Conservation (phyloP, 2,113 vertebrate genomes). For the Chionodraco myersi region DNA sequence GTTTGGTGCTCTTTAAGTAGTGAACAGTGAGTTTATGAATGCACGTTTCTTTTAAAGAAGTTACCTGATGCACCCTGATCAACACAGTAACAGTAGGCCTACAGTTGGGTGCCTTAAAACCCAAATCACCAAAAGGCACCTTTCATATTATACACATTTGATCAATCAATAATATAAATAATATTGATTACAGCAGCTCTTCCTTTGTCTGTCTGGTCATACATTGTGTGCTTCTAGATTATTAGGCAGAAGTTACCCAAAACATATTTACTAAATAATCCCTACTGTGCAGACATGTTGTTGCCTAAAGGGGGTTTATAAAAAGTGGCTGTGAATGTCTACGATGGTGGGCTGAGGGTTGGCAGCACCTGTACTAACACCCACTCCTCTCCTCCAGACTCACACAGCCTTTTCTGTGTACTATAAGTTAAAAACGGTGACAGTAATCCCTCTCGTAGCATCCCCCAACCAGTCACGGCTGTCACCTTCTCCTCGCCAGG, state of each 20-base stretch:
- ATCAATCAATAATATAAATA: not conserved
- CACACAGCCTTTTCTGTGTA: constrained; percentile 22
- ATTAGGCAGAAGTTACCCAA: not conserved
- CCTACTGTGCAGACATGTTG: constrained; percentile 1
- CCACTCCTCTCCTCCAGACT: constrained; percentile 44
- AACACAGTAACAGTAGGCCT: no score
- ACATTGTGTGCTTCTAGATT: not conserved
- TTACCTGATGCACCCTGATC: no score
- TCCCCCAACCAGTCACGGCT: constrained; percentile 67
- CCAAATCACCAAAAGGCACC: no score
- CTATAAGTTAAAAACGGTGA: constrained; percentile 55
- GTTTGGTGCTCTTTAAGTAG: no score
- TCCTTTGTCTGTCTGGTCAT: not conserved
- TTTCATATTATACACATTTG: not conserved
- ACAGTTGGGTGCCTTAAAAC: not conserved
- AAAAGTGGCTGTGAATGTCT: constrained; percentile 14
- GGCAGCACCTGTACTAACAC: constrained; percentile 62
- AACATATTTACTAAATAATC: constrained; percentile 11
- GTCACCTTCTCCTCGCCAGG: constrained; percentile 64
- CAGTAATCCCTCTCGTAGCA: constrained; percentile 69
- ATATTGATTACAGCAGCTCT: not conserved
- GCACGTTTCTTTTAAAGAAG: no score
- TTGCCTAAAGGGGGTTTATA: constrained; percentile 17
- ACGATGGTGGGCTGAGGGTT: constrained; percentile 56
- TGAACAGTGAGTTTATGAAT: no score